These are phyloP conservation scores for Falcaria lacertinaria DNA, from an alignment of 2,888 invertebrate species.

Conservation along the genomic window DNA sequence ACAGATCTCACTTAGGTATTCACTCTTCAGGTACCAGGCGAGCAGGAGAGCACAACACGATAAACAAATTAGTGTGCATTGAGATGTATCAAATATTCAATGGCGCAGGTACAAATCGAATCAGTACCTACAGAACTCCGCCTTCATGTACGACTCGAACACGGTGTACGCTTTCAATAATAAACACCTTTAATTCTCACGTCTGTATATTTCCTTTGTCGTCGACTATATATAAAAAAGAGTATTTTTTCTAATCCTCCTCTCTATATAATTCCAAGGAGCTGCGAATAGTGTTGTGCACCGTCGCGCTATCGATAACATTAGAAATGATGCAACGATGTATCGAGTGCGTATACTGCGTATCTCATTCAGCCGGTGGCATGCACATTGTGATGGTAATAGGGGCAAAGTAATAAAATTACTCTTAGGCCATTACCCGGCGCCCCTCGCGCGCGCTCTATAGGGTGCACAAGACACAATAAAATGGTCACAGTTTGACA, in stretches of 20 bases:
- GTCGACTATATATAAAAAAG: not conserved
- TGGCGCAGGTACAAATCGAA: constrained; percentile 77
- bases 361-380: constrained; percentile 69
- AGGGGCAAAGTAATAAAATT: constrained; percentile 80
- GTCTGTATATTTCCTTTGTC: not conserved
- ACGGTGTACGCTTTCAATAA: constrained; percentile 44
- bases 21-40: constrained; percentile 20
- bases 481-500: constrained; percentile 60
- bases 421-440: constrained; percentile 77
- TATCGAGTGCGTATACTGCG: constrained; percentile 56
- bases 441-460: constrained; percentile 55
- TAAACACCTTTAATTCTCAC: constrained; percentile 23
- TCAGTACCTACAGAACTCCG: constrained; percentile 60
- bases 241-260: not conserved
- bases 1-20: constrained; percentile 39
- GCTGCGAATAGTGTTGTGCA: constrained; percentile 20
- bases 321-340: constrained; percentile 12
- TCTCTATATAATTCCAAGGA: not conserved
- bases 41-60: constrained; percentile 62
- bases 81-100: constrained; percentile 78
- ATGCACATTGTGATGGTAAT: constrained; percentile 77
- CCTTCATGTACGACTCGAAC: constrained; percentile 58
- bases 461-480: constrained; percentile 65
- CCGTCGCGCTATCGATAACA: constrained; percentile 11
- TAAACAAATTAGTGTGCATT: constrained; percentile 79